Conservation (phyloP, 2,113 vertebrate species). For the Lagopus leucura region DNA sequence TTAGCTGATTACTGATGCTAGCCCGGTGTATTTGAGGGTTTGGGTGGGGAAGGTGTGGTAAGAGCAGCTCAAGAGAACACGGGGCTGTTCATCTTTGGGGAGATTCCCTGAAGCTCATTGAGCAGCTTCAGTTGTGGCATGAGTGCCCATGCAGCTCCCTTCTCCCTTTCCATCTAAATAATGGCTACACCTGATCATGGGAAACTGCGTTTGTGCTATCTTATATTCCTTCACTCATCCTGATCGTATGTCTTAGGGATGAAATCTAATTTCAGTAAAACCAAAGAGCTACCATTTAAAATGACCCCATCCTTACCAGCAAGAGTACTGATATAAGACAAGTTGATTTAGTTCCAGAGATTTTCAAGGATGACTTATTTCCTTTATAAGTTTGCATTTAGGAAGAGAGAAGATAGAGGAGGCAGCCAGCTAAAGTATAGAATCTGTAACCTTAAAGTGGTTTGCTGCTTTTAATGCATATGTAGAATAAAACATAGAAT, state of each 20-base stretch:
- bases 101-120: background rate
- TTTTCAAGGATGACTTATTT: background rate
- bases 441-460: background rate
- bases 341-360: background rate
- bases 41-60: background rate
- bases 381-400: background rate
- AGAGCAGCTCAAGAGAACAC: background rate
- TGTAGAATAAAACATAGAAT: background rate
- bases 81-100: background rate
- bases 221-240: background rate
- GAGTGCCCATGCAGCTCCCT: background rate
- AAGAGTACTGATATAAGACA: background rate
- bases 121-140: background rate
- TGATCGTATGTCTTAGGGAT: background rate
- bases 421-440: background rate
- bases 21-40: background rate
- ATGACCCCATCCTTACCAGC: background rate
- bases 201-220: background rate
- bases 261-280: conserved; percentile 1
- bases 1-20: background rate
- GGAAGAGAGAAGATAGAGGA: background rate
- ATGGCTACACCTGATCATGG: background rate
- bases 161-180: background rate
- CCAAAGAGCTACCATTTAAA: background rate
- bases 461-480: background rate